Evolutionary conservation across 2,113 vertebrate genomes (phyloP).

Genomic region (Cyphomyrus plagiostoma): DNA sequence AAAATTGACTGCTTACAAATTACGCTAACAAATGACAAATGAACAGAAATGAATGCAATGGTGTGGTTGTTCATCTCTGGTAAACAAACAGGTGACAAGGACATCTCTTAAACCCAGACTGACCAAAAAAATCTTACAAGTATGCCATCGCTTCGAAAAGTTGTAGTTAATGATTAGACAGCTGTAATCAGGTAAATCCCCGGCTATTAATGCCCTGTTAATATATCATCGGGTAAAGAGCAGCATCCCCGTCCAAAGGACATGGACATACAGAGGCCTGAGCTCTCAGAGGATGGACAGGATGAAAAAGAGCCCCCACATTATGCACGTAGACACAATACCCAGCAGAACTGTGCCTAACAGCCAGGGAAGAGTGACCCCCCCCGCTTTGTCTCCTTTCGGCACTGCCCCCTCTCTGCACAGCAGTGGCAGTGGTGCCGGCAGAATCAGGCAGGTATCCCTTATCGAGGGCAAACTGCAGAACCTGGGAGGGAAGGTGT

Average conservation of each 20-base stretch:
- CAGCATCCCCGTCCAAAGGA: neutral
- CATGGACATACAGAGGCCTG: neutral
- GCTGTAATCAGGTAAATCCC: neutral
- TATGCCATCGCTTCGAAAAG: neutral
- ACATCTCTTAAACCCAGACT: neutral
- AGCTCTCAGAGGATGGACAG: neutral
- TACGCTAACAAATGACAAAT: neutral
- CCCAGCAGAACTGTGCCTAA: conserved; percentile 16
- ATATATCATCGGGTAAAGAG: conserved; percentile 46
- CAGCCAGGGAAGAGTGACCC: conserved; percentile 27
- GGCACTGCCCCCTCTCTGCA: too few species aligned
- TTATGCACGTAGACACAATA: conserved; percentile 47
- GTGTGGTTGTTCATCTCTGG: neutral
- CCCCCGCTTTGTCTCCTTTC: neutral
- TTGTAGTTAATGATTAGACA: conserved; percentile 27
- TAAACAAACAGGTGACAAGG: neutral
- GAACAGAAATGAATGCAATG: neutral
- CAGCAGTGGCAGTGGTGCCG: too few species aligned
- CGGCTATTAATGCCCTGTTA: conserved; percentile 33
- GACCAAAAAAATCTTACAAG: neutral
- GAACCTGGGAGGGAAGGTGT: conserved; percentile 8
- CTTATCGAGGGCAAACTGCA: conserved; percentile 43
- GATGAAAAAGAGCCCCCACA: conserved; percentile 18
- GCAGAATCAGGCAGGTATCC: neutral
- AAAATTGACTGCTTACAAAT: neutral